phyloP scores from a whole-genome alignment of 2,113 vertebrate species.

The Rhadina sibilatrix region DNA sequence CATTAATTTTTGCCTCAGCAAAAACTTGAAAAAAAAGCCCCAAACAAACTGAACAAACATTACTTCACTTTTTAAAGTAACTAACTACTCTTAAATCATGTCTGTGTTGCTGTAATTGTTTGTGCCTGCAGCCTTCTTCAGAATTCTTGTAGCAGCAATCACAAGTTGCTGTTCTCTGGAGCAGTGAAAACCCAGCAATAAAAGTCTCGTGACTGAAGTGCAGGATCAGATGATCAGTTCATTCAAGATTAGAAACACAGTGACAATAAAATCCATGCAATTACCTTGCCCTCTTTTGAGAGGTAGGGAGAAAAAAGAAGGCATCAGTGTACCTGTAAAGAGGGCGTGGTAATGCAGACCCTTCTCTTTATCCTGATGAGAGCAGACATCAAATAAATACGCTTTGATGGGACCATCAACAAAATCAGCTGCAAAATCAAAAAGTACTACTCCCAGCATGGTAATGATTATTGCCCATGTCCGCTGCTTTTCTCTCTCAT shows the following conservation, averaged over 20 bases:
- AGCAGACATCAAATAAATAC: conserved; percentile 96
- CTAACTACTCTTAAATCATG: background rate
- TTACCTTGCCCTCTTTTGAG: background rate
- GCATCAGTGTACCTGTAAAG: conserved; percentile 86
- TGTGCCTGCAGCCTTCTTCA: background rate
- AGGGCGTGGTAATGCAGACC: conserved; percentile 96
- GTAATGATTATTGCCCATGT: conserved; percentile 87
- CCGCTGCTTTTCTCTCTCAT: conserved; percentile 56
- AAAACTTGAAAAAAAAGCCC: background rate
- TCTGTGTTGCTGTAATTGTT: background rate
- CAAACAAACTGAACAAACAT: background rate
- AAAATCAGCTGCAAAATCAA: conserved; percentile 98
- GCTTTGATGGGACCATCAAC: conserved; percentile 98
- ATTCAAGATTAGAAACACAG: conserved; percentile 24
- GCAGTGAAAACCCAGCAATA: background rate
- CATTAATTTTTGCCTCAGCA: background rate
- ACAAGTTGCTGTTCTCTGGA: conserved; percentile 54
- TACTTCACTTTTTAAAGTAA: background rate
- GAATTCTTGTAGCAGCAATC: conserved; percentile 4
- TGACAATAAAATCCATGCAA: background rate
- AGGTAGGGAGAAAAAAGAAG: background rate
- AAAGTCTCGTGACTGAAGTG: conserved; percentile 53
- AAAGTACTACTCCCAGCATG: conserved; percentile 94
- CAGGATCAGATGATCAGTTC: conserved; percentile 63
- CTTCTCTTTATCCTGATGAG: conserved; percentile 89